Evolutionary conservation across 2,797 vertebrate genomes (phyloP), one percentile per base, ranked within the genome.

Genomic region (Nasua narica): DNA sequence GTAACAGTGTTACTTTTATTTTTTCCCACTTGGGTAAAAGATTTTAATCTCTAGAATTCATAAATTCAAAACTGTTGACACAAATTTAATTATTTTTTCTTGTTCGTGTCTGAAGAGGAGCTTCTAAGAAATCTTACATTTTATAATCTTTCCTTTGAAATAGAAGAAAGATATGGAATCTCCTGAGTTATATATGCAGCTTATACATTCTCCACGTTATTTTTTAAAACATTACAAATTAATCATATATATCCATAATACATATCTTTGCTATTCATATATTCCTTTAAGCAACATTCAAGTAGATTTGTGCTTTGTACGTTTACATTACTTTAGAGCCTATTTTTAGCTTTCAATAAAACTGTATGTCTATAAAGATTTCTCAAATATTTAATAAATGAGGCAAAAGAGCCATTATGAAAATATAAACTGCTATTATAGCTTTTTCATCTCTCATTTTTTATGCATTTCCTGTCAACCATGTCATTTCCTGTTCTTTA

Each of bases 311-410:
- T 97, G 96, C 91, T 97, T 91, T 94, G 32, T 65, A 84, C 25
- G 37, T 83, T 96, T 96, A 93, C 70, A 95, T 96, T 84, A 96
- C 56, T 84, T 92, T 87, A 93, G 56, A 94, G 82, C 40, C 23
- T 90, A 95, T 69, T 87, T 96, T 96, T 93, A 91, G 58, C 48
- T 88, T 97, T 95, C 25, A 83, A 94, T 97, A 96, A 97, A 96
- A 78, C 9, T 54, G 15, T 56, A 16, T 81, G 83, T 93, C 72
- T 91, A 95, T 56, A 95, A 95, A 96, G 46, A 90, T 76, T 94
- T 95, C 69, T 93, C 89, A 94, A 90, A 85, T 92, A 97, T 85
- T 93, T 96, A 94, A 74, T 85, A 96, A 94, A 83, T 29, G 90
- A 96, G n/a, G 81, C 87, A 43, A 85, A 84, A 92, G 77, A 87